phyloP scores from a whole-genome alignment of 2,888 invertebrate species.

The Phortica okadai region DNA sequence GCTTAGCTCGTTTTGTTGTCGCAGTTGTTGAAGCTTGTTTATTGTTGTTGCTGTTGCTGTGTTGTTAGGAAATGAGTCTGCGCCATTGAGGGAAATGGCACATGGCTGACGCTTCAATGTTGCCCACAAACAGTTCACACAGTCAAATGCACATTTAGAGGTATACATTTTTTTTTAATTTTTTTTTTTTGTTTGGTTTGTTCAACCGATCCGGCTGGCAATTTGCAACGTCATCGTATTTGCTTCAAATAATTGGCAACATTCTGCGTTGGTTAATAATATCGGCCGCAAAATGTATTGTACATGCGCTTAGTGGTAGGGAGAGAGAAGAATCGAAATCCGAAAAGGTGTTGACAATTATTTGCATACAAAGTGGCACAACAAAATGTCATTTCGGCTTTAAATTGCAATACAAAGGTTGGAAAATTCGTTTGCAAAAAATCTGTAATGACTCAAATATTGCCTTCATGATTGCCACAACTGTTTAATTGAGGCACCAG shows the following conservation, averaged over 20 bases:
- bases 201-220: conserved; percentile 10
- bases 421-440: too few relatives aligned
- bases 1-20: neutral
- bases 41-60: neutral
- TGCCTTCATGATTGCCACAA: too few relatives aligned
- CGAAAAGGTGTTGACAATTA: conserved; percentile 68
- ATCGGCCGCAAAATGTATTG: neutral
- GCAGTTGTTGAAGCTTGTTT: neutral
- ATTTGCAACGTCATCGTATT: conserved; percentile 14
- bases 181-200: neutral
- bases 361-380: conserved; percentile 59
- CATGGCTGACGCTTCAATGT: neutral
- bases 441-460: too few relatives aligned
- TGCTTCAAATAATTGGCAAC: conserved; percentile 58
- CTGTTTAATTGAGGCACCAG: too few relatives aligned
- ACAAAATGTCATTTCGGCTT: neutral
- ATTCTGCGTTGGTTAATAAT: conserved; percentile 5
- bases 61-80: neutral
- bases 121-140: neutral
- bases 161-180: neutral
- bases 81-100: neutral
- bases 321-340: neutral
- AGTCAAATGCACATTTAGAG: neutral
- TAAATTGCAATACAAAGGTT: neutral
- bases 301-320: neutral